Evolutionary conservation across 2,113 vertebrate genomes (phyloP), one percentile per base, ranked within the genome.

Genomic region (Seriola rivoliana): DNA sequence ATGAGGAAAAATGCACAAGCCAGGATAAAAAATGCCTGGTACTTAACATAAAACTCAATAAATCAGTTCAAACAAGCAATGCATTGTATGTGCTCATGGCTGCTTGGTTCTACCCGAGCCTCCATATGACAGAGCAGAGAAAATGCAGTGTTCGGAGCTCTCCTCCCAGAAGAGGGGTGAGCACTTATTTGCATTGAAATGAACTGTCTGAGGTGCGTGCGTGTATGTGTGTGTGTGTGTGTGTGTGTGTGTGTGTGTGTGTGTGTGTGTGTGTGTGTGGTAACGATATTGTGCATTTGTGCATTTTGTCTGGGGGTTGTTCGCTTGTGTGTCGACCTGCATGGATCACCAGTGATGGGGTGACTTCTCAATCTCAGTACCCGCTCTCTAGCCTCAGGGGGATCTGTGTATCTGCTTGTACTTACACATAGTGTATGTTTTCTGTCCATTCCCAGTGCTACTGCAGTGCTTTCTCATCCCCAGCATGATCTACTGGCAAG

Each of bases 161-260:
- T 75, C 75, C 71, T 84, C 87, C 82, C 82, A 85, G 78, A 85
- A 83, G 87, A 86, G 46, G 68, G 44, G 64, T 3, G 14, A 76
- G 78, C 42, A 57, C 89, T 75, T 86, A 94, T 94, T 93, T 94
- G 90, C 93, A 95, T 94, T 91, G 88, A 94, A 95, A 94, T 91
- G 88, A 93, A 90, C 67, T 86, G 88, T 74, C 71, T 76, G 71
- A 84, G n/a, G n/a, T 57, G 78, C 75, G 5, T 50, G 55, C 46
- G 63, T 78, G 60, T 52, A 40, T 80, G 50, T 84, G 44, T 75
- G 72, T 7, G 40, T 44, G 50, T 85, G 44, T 76, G 72, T 7
- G 40, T 52, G 44, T 52, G 68, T 46, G 34, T 48, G 57, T n/a
- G n/a, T n/a, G 60, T 52, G 46, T 80, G 50, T 84, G 44, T 75